Evolutionary conservation across 2,888 invertebrate species (phyloP), one percentile per base, ranked within the genome.

Genomic region (Phengaris arion): DNA sequence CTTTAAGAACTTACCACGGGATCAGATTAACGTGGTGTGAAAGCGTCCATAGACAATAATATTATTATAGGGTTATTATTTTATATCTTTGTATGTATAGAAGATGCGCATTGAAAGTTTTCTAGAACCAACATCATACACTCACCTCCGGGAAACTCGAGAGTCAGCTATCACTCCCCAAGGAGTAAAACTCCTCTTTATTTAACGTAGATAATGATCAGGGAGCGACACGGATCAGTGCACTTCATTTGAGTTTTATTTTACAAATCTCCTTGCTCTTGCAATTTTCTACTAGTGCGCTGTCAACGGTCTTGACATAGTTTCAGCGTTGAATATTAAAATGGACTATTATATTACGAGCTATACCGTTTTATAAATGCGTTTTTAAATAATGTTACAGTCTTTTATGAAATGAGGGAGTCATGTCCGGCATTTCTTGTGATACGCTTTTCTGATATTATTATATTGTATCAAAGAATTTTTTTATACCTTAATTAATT

Each of bases 211-310:
- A 72, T 35, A 72, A 77, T 76, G 68, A 80, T 82, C 80, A 81
- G 81, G 80, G 82, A 79, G 80, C 78, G 77, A 78, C 76, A 70
- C 78, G 79, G 81, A 84, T 84, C 82, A 79, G 79, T 80, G 81
- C 81, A 81, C 81, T 81, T 79, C 78, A 81, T 78, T 77, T 84
- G 78, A 73, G 75, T 76, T 79, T 78, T 79, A 77, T 79, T 77
- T 76, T 76, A 75, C 59, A 77, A 76, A 78, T 75, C 79, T 81
- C 78, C 78, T 82, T 81, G 80, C 79, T 83, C 81, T 82, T 80
- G 85, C 86, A 85, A 82, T 85, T 85, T 85, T 79, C 76, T 79
- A 78, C 79, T 83, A 81, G 80, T 79, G 79, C 80, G 81, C 83
- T 81, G 81, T 80, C 82, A 81, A 79, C 80, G 78, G 78, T 81